Evolutionary conservation across 2,888 invertebrate species (phyloP).

Genomic region (Drosophila anomelani): DNA sequence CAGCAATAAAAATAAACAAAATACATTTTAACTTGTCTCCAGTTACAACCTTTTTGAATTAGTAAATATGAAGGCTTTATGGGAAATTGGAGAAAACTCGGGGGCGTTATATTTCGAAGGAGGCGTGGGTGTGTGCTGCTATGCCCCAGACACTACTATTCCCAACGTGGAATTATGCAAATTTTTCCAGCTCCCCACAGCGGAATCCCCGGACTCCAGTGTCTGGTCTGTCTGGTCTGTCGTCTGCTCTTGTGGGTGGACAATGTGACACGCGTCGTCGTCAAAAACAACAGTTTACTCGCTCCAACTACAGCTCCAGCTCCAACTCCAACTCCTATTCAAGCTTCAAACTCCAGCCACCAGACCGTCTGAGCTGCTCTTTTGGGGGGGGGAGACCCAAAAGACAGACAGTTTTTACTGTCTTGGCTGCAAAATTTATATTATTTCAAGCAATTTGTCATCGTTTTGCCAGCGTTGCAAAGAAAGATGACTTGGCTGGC

Average conservation of each 20-base stretch:
- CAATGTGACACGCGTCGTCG: constrained; percentile 82
- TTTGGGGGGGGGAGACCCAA: constrained; percentile 24
- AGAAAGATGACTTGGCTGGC: constrained; percentile 73
- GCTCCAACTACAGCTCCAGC: constrained; percentile 27
- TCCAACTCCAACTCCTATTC: constrained; percentile 20
- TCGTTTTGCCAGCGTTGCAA: constrained; percentile 76
- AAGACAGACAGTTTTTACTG: constrained; percentile 79
- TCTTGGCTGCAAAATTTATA: constrained; percentile 79
- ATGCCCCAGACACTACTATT: constrained; percentile 54
- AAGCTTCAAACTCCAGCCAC: constrained; percentile 15
- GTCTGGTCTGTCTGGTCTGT: constrained; percentile 57
- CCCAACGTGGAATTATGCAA: constrained; percentile 73
- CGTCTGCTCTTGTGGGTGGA: constrained; percentile 78
- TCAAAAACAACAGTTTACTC: constrained; percentile 80
- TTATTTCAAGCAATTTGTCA: constrained; percentile 81
- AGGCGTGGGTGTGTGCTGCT: constrained; percentile 62
- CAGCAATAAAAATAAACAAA: not conserved
- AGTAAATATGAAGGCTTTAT: constrained; percentile 6
- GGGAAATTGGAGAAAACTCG: constrained; percentile 13
- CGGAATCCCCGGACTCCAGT: constrained; percentile 18
- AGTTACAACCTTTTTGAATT: constrained; percentile 3
- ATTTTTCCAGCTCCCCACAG: constrained; percentile 54
- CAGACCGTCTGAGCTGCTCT: constrained; percentile 41
- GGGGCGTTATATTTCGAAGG: constrained; percentile 22
- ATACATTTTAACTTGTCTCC: not conserved